Evolutionary conservation across 1,140 invertebrate species (phyloP).

Genomic region (Listronotus bonariensis): DNA sequence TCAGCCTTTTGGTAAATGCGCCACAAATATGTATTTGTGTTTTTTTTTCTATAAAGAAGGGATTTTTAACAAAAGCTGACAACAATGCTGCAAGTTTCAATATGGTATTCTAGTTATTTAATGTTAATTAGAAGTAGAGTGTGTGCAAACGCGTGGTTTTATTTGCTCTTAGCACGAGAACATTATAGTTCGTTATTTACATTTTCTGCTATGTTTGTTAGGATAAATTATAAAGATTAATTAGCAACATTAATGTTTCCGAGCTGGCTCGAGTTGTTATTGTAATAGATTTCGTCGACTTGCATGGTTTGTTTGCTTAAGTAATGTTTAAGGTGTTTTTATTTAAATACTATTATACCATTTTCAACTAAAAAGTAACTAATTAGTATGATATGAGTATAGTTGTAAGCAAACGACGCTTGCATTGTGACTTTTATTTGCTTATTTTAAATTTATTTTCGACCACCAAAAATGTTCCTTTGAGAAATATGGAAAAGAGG

Average conservation of each 20-base stretch:
- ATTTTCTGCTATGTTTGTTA: conserved; percentile 30
- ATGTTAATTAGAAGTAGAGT: conserved; percentile 36
- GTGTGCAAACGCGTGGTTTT: conserved; percentile 38
- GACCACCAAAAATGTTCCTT: too few species aligned
- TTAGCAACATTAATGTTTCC: conserved; percentile 29
- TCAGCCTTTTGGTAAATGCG: neutral
- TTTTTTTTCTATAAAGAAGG: neutral
- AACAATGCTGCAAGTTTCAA: conserved; percentile 4
- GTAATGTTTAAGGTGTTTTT: conserved; percentile 14
- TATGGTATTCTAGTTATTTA: conserved; percentile 24
- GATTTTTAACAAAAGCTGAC: neutral
- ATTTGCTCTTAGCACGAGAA: conserved; percentile 37
- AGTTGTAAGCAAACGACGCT: too few species aligned
- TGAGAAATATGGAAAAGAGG: too few species aligned
- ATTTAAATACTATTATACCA: conserved; percentile 15
- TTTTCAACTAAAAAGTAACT: conserved; percentile 15
- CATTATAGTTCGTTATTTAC: conserved; percentile 28
- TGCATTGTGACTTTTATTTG: too few species aligned
- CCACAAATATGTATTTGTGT: neutral
- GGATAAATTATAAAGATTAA: conserved; percentile 29
- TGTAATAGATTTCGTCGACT: conserved; percentile 14
- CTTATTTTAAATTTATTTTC: too few species aligned
- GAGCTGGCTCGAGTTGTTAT: conserved; percentile 19
- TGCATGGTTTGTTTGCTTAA: conserved; percentile 15
- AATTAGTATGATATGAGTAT: conserved; percentile 8